Evolutionary conservation across 1,140 invertebrate species (phyloP).

Genomic region (Drosophila erecta): DNA sequence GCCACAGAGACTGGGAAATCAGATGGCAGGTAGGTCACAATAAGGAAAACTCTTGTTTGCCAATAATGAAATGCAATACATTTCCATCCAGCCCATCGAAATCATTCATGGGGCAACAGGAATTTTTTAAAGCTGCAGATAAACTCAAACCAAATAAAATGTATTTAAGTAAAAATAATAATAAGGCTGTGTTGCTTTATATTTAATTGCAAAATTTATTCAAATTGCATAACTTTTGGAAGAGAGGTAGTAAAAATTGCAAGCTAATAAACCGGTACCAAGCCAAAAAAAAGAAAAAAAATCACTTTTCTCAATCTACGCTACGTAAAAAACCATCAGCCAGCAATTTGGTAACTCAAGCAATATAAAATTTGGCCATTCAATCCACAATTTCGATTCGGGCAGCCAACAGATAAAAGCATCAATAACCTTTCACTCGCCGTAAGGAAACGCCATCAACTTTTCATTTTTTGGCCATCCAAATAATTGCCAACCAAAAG

Average conservation of each 20-base stretch:
- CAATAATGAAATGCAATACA: slow-evolving; percentile 53
- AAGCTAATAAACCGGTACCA: neutral
- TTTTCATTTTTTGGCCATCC: slow-evolving; percentile 40
- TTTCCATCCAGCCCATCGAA: slow-evolving; percentile 37
- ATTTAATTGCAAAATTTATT: neutral
- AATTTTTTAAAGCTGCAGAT: slow-evolving; percentile 14
- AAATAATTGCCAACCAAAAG: slow-evolving; percentile 52
- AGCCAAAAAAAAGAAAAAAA: neutral
- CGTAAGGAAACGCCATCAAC: slow-evolving; percentile 29
- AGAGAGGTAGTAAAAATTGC: too few relatives aligned
- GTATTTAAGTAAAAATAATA: neutral
- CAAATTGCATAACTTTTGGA: too few relatives aligned
- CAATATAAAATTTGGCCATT: slow-evolving; percentile 45
- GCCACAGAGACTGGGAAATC: slow-evolving; percentile 37
- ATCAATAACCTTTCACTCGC: slow-evolving; percentile 56
- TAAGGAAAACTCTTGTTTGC: slow-evolving; percentile 39
- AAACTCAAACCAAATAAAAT: neutral
- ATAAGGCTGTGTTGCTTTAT: neutral
- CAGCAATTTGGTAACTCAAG: slow-evolving; percentile 29
- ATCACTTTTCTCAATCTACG: slow-evolving; percentile 1
- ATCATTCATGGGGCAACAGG: slow-evolving; percentile 7
- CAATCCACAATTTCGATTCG: slow-evolving; percentile 30
- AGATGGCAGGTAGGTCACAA: slow-evolving; percentile 9
- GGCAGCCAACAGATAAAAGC: slow-evolving; percentile 27
- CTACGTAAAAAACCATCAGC: slow-evolving; percentile 6